Percentiles rank a stretch among this genome's conserved stretches.
Conservation (phyloP, 2,888 invertebrate species). For the Podabrus alpinus region DNA sequence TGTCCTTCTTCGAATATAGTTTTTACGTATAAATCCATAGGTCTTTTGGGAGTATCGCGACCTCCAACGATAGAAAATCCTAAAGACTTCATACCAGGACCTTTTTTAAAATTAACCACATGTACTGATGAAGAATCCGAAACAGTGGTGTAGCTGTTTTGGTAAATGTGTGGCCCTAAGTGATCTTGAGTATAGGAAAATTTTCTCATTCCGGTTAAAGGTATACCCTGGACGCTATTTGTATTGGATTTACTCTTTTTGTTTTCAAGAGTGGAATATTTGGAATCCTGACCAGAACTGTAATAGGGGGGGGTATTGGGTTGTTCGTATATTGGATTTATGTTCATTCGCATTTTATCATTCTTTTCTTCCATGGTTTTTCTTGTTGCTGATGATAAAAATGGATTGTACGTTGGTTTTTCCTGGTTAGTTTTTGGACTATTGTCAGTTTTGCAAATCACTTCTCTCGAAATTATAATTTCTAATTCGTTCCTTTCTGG, state of each 20-base stretch:
- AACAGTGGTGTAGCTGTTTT: neutral
- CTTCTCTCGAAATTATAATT: conserved; percentile 49
- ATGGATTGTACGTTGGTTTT: conserved; percentile 29
- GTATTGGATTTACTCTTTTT: neutral
- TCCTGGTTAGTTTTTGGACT: neutral
- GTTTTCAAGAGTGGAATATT: neutral
- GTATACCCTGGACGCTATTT: conserved; percentile 8
- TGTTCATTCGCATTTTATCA: neutral
- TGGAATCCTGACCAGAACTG: neutral
- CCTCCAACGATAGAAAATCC: conserved; percentile 92
- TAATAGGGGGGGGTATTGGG: neutral
- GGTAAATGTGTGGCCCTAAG: conserved; percentile 13
- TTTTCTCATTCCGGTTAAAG: conserved; percentile 55
- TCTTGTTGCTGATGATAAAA: conserved; percentile 11
- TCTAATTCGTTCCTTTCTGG: conserved; percentile 54
- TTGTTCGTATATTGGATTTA: neutral
- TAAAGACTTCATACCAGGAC: conserved; percentile 80
- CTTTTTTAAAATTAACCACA: conserved; percentile 69
- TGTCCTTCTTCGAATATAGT: conserved; percentile 85
- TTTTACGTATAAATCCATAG: conserved; percentile 88
- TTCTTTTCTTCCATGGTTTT: neutral
- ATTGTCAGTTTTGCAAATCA: conserved; percentile 8
- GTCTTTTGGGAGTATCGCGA: conserved; percentile 83
- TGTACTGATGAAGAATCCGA: neutral
- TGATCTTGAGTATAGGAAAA: conserved; percentile 48